Conservation (phyloP, 2,797 vertebrate genomes). For the Lacerta viridis region DNA sequence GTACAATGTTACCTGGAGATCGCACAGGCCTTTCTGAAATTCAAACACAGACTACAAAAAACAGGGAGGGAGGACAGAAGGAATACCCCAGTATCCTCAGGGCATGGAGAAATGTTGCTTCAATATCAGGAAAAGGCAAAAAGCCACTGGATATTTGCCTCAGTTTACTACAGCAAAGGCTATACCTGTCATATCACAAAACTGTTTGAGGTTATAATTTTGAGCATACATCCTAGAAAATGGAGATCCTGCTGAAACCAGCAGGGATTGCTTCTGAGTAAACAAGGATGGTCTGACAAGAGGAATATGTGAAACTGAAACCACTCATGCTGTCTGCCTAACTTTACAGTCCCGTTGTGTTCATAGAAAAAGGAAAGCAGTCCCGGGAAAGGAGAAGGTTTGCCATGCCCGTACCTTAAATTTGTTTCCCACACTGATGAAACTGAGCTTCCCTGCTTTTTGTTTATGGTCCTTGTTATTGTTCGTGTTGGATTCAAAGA, state of each 20-base stretch:
- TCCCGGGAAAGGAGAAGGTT: not conserved
- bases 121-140: not conserved
- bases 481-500: slow-evolving; percentile 92
- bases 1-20: not conserved
- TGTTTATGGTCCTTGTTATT: slow-evolving; percentile 92
- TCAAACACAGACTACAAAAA: not conserved
- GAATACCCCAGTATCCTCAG: not conserved
- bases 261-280: not conserved
- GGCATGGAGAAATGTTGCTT: not conserved
- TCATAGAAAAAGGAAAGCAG: slow-evolving; percentile 18
- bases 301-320: slow-evolving; percentile 12
- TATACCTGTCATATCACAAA: not conserved
- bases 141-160: not conserved
- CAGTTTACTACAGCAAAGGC: not conserved
- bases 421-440: slow-evolving; percentile 98
- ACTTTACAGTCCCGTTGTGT: not conserved
- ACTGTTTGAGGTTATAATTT: not conserved
- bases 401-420: slow-evolving; percentile 88
- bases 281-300: not conserved
- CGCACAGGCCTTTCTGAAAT: not conserved
- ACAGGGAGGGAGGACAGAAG: not conserved
- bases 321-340: slow-evolving; percentile 14
- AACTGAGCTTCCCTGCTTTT: slow-evolving; percentile 95
- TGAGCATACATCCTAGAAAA: not conserved
- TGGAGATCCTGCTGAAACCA: not conserved